These are phyloP conservation scores for Luidia sarsii DNA, from an alignment of 53 echinoderm and acorn worm species.

Conservation along the genomic window DNA sequence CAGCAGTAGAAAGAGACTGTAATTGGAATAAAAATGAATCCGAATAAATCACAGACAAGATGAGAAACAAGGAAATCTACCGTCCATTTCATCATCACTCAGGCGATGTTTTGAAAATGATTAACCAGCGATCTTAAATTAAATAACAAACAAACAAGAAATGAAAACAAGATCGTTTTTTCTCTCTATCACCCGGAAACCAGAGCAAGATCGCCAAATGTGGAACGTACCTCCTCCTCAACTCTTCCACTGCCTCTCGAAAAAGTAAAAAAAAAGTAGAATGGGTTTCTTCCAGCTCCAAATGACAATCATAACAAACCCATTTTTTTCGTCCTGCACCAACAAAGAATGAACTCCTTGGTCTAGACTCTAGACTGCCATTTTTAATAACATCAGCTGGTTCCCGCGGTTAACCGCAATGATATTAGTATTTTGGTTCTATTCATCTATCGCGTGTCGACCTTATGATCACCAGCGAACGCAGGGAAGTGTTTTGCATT, in stretches of 20 bases:
- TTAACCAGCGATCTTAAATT: too few species aligned
- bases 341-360: constrained; percentile 37
- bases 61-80: too few species aligned
- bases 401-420: constrained; percentile 44
- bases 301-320: constrained; percentile 34
- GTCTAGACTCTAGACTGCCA: constrained; percentile 1
- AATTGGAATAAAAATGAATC: too few species aligned
- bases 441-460: too few species aligned
- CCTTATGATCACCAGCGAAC: not conserved
- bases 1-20: too few species aligned
- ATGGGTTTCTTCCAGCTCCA: constrained; percentile 14
- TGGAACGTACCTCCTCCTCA: constrained; percentile 28
- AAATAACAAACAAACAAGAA: too few species aligned
- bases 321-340: constrained; percentile 6
- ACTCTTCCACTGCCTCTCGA: constrained; percentile 19
- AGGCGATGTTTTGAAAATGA: too few species aligned
- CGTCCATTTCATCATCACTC: too few species aligned
- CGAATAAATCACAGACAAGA: too few species aligned
- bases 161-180: too few species aligned
- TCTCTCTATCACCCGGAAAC: not conserved
- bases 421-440: too few species aligned
- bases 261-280: not conserved
- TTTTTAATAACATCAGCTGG: constrained; percentile 46
- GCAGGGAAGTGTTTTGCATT: constrained; percentile 34
- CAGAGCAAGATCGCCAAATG: not conserved